phyloP scores from a whole-genome alignment of 2,113 vertebrate species.

The Ctenomys sociabilis region DNA sequence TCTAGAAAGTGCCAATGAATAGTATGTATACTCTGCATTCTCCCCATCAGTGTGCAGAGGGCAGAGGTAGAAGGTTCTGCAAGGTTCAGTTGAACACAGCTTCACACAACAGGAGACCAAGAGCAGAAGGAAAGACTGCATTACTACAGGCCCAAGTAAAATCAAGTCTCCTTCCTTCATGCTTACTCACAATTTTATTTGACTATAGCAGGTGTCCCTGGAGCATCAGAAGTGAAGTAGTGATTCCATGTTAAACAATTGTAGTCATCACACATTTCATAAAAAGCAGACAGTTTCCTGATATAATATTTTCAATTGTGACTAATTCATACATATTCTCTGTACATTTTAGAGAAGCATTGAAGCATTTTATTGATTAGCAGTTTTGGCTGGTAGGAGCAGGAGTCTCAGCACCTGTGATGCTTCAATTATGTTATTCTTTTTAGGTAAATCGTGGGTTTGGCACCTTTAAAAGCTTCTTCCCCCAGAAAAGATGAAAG shows the following conservation, averaged over 20 bases:
- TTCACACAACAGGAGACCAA: background rate
- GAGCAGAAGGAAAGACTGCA: background rate
- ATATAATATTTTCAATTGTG: background rate
- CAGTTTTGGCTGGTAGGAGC: background rate
- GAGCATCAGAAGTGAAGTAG: background rate
- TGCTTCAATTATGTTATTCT: background rate
- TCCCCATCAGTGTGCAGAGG: background rate
- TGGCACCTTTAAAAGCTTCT: background rate
- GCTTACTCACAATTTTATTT: background rate
- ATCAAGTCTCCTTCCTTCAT: background rate
- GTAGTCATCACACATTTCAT: background rate
- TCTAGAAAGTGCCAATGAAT: background rate
- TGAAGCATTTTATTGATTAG: background rate
- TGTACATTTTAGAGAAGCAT: no score
- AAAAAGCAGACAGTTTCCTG: background rate
- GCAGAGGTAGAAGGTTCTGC: background rate
- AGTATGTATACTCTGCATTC: background rate
- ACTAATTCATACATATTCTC: background rate
- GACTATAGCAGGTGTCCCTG: background rate
- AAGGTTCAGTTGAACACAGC: background rate
- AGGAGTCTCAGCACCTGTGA: background rate
- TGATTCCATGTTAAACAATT: background rate
- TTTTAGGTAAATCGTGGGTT: background rate
- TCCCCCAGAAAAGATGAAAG: background rate
- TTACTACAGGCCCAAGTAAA: background rate